Evolutionary conservation across 2,797 vertebrate species (phyloP).

Genomic region (Mormyrus proboscirostris): DNA sequence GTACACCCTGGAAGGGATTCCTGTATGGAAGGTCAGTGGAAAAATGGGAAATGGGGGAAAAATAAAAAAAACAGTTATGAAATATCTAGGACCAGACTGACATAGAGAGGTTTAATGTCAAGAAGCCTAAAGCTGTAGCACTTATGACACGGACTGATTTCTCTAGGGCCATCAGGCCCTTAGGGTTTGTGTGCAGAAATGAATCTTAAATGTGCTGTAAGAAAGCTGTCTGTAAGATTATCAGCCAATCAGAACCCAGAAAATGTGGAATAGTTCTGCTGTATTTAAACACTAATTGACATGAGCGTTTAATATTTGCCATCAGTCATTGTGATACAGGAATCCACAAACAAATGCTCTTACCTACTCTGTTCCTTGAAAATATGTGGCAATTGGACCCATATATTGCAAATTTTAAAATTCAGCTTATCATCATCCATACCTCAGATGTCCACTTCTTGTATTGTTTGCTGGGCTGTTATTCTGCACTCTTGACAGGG

Average conservation of each 20-base stretch:
- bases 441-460: neutral
- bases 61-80: neutral
- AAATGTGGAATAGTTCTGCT: neutral
- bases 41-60: neutral
- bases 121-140: neutral
- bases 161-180: neutral
- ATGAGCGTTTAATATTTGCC: neutral
- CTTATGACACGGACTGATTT: neutral
- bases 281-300: neutral
- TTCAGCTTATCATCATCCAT: neutral
- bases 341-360: neutral
- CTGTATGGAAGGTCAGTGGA: neutral
- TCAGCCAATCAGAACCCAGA: neutral
- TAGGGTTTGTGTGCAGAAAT: neutral
- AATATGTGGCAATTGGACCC: neutral
- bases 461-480: neutral
- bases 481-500: neutral
- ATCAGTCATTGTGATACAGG: neutral
- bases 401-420: neutral
- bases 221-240: neutral
- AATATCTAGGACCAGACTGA: neutral
- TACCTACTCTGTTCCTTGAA: neutral
- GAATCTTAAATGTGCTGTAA: neutral
- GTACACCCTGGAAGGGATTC: neutral
- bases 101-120: neutral